Conservation (phyloP, 2,797 vertebrate genomes). For the Smutsia gigantea region DNA sequence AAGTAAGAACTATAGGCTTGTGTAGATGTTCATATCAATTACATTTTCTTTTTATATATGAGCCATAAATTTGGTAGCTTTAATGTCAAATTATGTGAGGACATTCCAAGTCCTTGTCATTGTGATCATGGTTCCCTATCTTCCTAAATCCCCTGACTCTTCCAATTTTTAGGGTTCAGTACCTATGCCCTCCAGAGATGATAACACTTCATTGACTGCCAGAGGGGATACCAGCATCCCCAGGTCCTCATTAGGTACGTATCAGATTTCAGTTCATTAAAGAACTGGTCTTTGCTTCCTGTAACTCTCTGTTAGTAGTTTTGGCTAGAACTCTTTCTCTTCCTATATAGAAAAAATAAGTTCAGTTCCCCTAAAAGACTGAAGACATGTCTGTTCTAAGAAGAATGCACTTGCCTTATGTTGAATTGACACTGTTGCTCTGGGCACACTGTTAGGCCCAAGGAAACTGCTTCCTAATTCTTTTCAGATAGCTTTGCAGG, state of each 20-base stretch:
- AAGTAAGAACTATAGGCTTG: slow-evolving; percentile 72
- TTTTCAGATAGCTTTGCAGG: background rate
- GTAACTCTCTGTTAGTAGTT: background rate
- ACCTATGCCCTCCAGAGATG: slow-evolving; percentile 70
- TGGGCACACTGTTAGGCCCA: background rate
- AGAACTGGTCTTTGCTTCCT: background rate
- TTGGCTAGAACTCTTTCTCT: background rate
- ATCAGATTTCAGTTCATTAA: background rate
- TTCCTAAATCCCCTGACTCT: slow-evolving; percentile 43
- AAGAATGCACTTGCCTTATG: background rate
- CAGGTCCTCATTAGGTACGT: slow-evolving; percentile 78
- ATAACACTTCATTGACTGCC: background rate
- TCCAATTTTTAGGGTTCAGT: slow-evolving; percentile 80
- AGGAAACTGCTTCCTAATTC: background rate
- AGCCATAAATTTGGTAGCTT: background rate
- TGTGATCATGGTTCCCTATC: background rate
- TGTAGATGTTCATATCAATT: background rate
- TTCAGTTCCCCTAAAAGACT: background rate
- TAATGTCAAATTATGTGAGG: background rate
- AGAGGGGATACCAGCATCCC: slow-evolving; percentile 61
- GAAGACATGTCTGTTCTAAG: background rate
- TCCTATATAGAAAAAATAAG: background rate
- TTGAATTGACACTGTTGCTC: background rate
- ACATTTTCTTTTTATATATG: background rate
- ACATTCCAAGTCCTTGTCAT: background rate